Conservation (phyloP, 2,797 vertebrate species). For the Loriculus beryllinus region DNA sequence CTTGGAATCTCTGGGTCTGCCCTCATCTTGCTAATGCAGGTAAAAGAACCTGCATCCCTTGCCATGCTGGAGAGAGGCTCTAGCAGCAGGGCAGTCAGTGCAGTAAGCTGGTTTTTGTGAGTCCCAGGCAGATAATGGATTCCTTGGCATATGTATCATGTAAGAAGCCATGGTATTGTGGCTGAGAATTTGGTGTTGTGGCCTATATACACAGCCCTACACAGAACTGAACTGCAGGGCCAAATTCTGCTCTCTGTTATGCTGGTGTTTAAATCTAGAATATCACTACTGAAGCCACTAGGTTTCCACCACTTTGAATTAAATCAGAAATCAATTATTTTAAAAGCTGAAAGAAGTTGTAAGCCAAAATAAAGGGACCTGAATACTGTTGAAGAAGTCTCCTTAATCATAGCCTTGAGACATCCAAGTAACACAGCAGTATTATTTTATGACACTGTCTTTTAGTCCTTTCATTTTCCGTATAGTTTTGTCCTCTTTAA, state of each 20-base stretch:
- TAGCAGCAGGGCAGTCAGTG: background rate
- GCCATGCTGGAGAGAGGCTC: background rate
- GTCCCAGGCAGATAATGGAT: accelerated
- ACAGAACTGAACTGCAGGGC: background rate
- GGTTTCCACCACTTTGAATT: background rate
- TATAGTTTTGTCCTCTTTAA: conserved; percentile 6
- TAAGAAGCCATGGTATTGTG: accelerated
- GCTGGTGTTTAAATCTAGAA: background rate
- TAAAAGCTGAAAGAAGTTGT: background rate
- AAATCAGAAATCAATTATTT: background rate
- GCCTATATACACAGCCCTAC: background rate
- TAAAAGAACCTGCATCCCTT: background rate
- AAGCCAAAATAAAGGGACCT: conserved; percentile 3
- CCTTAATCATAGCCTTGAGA: background rate
- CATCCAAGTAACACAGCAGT: background rate
- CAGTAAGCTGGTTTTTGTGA: background rate
- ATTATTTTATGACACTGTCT: background rate
- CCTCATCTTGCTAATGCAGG: background rate
- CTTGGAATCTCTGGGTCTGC: background rate
- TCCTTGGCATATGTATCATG: accelerated
- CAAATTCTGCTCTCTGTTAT: background rate
- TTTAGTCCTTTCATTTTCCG: background rate
- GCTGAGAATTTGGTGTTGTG: background rate
- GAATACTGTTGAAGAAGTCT: background rate
- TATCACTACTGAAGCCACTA: background rate